Conservation (phyloP, 2,888 invertebrate genomes). For the Drosophila picticornis region DNA sequence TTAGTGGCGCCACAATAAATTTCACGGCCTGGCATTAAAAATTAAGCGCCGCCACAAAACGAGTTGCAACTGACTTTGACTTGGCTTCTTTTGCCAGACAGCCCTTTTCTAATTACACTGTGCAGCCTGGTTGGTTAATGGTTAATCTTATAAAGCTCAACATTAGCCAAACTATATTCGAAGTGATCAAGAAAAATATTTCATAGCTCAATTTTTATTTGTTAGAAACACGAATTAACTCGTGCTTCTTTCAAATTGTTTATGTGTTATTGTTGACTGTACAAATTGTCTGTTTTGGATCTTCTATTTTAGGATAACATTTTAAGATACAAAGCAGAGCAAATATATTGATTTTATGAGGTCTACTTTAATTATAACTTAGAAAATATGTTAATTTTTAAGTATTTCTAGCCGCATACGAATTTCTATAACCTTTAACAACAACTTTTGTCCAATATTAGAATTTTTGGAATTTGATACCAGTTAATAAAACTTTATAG, state of each 20-base stretch:
- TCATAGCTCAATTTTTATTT: not conserved
- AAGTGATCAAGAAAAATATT: not conserved
- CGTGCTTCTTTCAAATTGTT: not conserved
- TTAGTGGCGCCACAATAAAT: constrained; percentile 81
- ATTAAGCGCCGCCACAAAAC: constrained; percentile 70
- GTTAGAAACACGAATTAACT: not conserved
- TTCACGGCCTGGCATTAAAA: constrained; percentile 79
- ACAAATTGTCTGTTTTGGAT: not conserved
- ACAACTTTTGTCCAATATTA: not conserved
- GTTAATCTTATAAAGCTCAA: not conserved
- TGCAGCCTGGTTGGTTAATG: constrained; percentile 8
- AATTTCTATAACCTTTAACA: not conserved
- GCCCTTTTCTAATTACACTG: constrained; percentile 57
- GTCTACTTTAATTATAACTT: not conserved
- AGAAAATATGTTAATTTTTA: not conserved
- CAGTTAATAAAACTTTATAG: not conserved
- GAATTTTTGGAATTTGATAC: not conserved
- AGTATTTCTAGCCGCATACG: not conserved
- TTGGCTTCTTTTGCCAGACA: constrained; percentile 24
- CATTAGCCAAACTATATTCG: not conserved
- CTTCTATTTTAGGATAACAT: not conserved
- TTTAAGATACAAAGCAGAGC: not conserved
- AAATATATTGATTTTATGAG: not conserved
- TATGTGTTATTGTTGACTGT: not conserved
- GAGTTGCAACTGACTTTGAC: constrained; percentile 61